Evolutionary conservation across 23 tunicate species (phyloP).

Genomic region (Oikopleura dioica): DNA sequence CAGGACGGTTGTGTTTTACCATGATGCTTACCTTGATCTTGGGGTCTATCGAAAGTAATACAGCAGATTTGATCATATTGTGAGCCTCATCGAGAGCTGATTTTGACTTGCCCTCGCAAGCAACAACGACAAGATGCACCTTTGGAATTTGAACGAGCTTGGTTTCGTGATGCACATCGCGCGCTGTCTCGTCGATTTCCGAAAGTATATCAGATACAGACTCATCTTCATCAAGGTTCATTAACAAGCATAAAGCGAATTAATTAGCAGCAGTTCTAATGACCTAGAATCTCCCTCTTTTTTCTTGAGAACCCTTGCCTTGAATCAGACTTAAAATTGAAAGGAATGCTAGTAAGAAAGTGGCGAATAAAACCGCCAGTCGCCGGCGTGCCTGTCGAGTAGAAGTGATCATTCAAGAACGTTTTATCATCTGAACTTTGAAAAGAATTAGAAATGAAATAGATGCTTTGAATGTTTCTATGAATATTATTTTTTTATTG

Average conservation of each 20-base stretch:
- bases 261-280: no score
- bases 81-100: conserved; percentile 25
- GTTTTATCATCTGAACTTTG: no score
- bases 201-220: neutral
- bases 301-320: no score
- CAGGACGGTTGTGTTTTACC: no score
- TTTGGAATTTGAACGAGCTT: neutral
- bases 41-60: conserved; percentile 21
- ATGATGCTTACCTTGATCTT: conserved; percentile 29
- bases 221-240: no score
- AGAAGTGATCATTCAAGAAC: neutral
- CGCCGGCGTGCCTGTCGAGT: conserved; percentile 5
- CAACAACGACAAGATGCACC: conserved; percentile 43
- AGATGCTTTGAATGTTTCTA: no score
- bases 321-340: neutral
- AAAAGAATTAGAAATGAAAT: no score
- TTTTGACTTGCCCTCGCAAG: conserved; percentile 48
- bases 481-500: no score
- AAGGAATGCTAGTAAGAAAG: neutral
- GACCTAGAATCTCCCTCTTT: no score
- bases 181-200: neutral
- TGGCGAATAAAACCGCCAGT: neutral
- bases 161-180: neutral
- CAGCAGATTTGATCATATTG: conserved; percentile 56
- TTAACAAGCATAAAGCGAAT: no score